These are phyloP conservation scores for Diplosoma virens DNA, from an alignment of 23 tunicate genomes.

Conservation along the genomic window DNA sequence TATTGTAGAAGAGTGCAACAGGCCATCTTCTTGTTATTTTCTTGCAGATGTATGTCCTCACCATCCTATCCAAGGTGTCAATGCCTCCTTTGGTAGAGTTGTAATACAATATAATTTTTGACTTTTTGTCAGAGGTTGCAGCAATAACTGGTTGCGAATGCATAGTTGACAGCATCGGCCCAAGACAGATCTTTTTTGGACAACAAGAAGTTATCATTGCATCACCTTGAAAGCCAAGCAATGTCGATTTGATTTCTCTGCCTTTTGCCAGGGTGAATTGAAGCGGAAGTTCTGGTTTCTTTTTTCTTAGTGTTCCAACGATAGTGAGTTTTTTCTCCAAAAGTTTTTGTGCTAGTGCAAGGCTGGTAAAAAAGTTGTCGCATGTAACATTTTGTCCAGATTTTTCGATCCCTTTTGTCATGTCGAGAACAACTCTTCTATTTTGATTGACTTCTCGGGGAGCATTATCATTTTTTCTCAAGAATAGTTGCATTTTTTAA, in stretches of 20 bases:
- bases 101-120: conserved; percentile 21
- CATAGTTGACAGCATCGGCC: conserved; percentile 11
- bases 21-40: conserved; percentile 31
- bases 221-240: conserved; percentile 23
- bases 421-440: conserved; percentile 18
- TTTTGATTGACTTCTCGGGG: conserved; percentile 26
- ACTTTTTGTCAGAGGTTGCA: conserved; percentile 9
- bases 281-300: conserved; percentile 30
- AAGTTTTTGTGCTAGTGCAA: conserved; percentile 4
- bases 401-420: conserved; percentile 18
- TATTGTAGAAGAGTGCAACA: conserved; percentile 17
- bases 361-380: conserved; percentile 27
- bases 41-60: conserved; percentile 31
- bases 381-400: conserved; percentile 18
- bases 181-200: conserved; percentile 8
- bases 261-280: conserved; percentile 12
- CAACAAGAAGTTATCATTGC: conserved; percentile 7
- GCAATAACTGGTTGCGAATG: background rate
- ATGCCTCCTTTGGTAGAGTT: conserved; percentile 23
- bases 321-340: conserved; percentile 10
- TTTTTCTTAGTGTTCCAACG: conserved; percentile 2
- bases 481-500: conserved; percentile 21
- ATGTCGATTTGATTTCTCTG: background rate
- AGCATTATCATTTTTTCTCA: conserved; percentile 15
- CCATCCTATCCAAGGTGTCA: conserved; percentile 17